These are phyloP conservation scores for Asteroscopus sphinx DNA, from an alignment of 2,888 invertebrate genomes.

Conservation along the genomic window DNA sequence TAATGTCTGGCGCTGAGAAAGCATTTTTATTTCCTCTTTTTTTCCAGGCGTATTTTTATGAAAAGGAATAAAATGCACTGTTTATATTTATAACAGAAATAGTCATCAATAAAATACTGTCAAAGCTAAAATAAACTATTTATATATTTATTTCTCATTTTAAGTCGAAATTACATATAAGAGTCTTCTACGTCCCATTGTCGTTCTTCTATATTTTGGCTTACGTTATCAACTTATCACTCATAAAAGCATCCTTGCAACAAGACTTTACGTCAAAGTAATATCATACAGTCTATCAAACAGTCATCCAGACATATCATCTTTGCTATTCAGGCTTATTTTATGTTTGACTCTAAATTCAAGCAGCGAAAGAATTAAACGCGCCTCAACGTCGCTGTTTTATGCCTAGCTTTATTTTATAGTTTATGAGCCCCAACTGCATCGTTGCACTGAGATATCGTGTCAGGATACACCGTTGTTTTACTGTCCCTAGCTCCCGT, in stretches of 20 bases:
- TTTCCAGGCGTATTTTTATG: constrained; percentile 6
- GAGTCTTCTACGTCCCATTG: too few species aligned
- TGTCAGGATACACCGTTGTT: constrained; percentile 19
- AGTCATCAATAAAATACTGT: background rate
- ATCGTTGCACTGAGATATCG: constrained; percentile 19
- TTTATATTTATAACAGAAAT: constrained; percentile 1
- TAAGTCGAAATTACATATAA: too few species aligned
- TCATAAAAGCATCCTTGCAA: too few species aligned
- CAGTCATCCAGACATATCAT: too few species aligned
- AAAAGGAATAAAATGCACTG: background rate
- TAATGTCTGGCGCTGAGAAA: constrained; percentile 6
- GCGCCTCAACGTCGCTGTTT: background rate
- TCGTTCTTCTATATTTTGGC: too few species aligned
- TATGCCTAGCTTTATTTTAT: constrained; percentile 12
- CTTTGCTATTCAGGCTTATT: too few species aligned
- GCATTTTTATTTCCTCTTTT: constrained; percentile 33
- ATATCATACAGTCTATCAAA: too few species aligned
- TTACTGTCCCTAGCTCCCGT: constrained; percentile 11
- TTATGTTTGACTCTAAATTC: too few species aligned
- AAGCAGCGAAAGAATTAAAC: background rate
- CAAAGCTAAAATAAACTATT: too few species aligned
- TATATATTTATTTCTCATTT: too few species aligned
- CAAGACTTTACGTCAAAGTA: too few species aligned
- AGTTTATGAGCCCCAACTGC: constrained; percentile 24
- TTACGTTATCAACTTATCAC: too few species aligned